Evolutionary conservation across 2,888 invertebrate genomes (phyloP).

Genomic region (Apamea crenata): DNA sequence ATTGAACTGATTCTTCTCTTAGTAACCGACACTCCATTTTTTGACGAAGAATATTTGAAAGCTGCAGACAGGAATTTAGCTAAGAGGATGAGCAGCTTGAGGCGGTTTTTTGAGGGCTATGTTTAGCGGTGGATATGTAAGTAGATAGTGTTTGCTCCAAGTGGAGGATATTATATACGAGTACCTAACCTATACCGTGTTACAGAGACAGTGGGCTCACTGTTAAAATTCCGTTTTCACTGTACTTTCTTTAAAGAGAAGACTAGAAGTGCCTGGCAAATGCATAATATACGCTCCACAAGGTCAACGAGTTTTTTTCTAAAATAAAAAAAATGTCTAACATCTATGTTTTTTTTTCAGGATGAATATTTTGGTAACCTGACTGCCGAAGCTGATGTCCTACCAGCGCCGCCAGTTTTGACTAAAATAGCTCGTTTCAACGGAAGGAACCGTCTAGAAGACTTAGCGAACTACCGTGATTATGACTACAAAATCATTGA

Average conservation of each 20-base stretch:
- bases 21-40: neutral
- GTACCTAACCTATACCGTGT: neutral
- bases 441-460: slow-evolving; percentile 81
- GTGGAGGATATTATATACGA: neutral
- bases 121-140: neutral
- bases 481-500: slow-evolving; percentile 82
- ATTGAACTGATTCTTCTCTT: neutral
- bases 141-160: neutral
- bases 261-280: neutral
- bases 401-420: slow-evolving; percentile 79
- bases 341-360: slow-evolving; percentile 70
- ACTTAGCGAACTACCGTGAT: slow-evolving; percentile 84
- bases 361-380: slow-evolving; percentile 83
- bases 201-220: neutral
- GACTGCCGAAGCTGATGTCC: slow-evolving; percentile 80
- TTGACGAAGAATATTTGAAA: neutral
- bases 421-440: slow-evolving; percentile 83
- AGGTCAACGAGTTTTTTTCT: too few relatives aligned
- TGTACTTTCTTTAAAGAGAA: neutral
- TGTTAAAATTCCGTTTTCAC: neutral
- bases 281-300: neutral
- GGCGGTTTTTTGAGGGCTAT: neutral
- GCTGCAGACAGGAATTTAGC: too few relatives aligned
- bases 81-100: neutral
- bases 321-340: neutral